A percentile compares a stretch with the other conserved stretches of the same genome.
These are phyloP conservation scores for Hemicordylus capensis DNA, from an alignment of 2,113 vertebrate species.

Conservation along the genomic window DNA sequence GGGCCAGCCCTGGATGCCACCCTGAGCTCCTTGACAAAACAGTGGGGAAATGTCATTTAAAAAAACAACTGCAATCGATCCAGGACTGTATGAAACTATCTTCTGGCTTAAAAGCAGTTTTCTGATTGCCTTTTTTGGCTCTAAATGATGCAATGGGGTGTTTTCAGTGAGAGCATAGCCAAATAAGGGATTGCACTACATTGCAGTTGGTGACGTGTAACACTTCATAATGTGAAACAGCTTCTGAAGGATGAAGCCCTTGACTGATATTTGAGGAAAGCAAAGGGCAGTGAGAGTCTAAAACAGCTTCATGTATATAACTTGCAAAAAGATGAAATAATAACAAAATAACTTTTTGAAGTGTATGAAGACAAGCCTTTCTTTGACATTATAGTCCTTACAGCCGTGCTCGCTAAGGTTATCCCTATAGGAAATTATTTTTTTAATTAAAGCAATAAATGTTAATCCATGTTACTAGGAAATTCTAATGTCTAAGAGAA, in stretches of 20 bases:
- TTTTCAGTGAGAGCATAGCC: background rate
- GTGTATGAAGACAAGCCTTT: background rate
- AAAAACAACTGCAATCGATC: background rate
- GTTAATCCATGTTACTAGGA: background rate
- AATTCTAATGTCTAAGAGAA: conserved; percentile 22
- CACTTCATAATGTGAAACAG: background rate
- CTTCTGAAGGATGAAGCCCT: conserved; percentile 21
- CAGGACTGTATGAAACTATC: background rate
- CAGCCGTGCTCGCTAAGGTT: conserved; percentile 19
- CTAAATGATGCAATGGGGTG: background rate
- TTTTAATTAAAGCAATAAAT: conserved; percentile 11
- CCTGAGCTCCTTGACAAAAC: background rate
- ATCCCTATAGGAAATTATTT: conserved; percentile 22
- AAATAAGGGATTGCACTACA: background rate
- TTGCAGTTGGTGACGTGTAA: background rate
- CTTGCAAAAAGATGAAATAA: conserved; percentile 30
- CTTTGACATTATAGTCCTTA: conserved; percentile 33
- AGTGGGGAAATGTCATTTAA: background rate
- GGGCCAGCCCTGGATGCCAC: background rate
- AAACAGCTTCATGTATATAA: conserved; percentile 47
- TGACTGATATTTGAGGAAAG: conserved; percentile 18
- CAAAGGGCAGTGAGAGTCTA: background rate
- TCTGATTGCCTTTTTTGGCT: background rate
- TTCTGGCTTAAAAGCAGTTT: background rate
- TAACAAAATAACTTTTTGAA: background rate